Percentiles rank a stretch among this genome's conserved stretches.
Conservation (phyloP, 2,797 vertebrate species). For the Decapterus maruadsi region DNA sequence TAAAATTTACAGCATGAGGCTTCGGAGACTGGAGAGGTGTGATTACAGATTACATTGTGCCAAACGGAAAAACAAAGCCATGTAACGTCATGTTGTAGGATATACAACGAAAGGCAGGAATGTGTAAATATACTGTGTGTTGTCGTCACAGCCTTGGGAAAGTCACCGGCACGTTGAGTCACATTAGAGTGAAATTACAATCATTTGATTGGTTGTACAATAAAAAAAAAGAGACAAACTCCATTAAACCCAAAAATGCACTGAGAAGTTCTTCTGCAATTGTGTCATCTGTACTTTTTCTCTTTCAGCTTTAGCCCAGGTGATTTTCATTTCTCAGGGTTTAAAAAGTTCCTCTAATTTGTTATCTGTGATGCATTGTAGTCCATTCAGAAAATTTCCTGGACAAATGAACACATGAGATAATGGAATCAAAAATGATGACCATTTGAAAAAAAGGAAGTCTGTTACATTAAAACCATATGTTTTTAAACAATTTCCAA, state of each 20-base stretch:
- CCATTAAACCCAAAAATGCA: constrained; percentile 33
- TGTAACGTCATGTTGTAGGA: constrained; percentile 39
- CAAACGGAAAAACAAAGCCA: constrained; percentile 59
- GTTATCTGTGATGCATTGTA: constrained; percentile 27
- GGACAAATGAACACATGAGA: constrained; percentile 28
- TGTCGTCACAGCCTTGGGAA: constrained; percentile 43
- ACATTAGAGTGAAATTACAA: constrained; percentile 16
- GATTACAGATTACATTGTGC: constrained; percentile 64
- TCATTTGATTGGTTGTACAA: constrained; percentile 44
- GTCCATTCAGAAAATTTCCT: constrained; percentile 34
- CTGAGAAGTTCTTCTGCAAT: constrained; percentile 26
- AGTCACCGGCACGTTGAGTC: constrained; percentile 41
- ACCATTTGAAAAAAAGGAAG: constrained; percentile 26
- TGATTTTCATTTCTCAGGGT: constrained; percentile 30
- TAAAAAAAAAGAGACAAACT: constrained; percentile 13
- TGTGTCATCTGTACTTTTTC: constrained; percentile 22
- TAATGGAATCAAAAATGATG: constrained; percentile 28
- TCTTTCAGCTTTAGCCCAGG: constrained; percentile 26
- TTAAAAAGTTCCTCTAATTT: constrained; percentile 11
- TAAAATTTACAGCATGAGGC: constrained; percentile 80
- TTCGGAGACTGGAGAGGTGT: constrained; percentile 58
- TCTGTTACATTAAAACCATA: constrained; percentile 28
- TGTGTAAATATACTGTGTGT: constrained; percentile 40
- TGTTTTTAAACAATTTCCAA: constrained; percentile 22
- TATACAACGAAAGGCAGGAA: constrained; percentile 52